Percentiles rank a stretch among this genome's conserved stretches.
These are phyloP conservation scores for Beroe forskalii DNA, from an alignment of 37 sponge, comb jelly and placozoan species.

Conservation along the genomic window DNA sequence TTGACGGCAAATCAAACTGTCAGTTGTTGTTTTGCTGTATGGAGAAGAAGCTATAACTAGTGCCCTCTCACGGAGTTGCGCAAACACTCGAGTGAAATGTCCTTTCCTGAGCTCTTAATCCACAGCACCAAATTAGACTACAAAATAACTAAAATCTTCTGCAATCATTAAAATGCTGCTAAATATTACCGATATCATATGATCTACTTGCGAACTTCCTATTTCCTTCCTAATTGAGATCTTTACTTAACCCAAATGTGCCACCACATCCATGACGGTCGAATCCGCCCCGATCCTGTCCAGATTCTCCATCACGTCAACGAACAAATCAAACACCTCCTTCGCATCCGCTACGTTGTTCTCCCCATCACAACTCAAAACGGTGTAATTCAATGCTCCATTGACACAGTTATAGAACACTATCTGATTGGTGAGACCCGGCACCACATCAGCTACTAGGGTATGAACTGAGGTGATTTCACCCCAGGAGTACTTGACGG, in stretches of 20 bases:
- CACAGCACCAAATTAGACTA: no score
- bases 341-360: background rate
- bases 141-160: background rate
- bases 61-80: no score
- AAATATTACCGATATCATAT: no score
- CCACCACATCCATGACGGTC: constrained; percentile 3
- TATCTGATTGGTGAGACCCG: background rate
- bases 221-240: no score
- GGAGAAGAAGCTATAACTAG: no score
- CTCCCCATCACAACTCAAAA: constrained; percentile 10
- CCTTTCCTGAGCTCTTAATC: no score
- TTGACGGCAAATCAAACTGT: no score
- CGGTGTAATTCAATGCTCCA: background rate
- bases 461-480: background rate
- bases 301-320: background rate
- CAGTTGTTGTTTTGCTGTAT: no score
- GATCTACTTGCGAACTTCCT: no score
- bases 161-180: background rate
- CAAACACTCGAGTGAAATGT: no score
- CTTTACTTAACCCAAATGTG: background rate
- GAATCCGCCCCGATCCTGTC: background rate
- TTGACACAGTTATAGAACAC: constrained; percentile 1
- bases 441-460: background rate
- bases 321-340: constrained; percentile 29
- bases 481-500: background rate